A percentile compares a stretch with the other conserved stretches of the same genome.
Evolutionary conservation across 2,888 invertebrate species (phyloP).

Genomic region (Gerris lacustris): DNA sequence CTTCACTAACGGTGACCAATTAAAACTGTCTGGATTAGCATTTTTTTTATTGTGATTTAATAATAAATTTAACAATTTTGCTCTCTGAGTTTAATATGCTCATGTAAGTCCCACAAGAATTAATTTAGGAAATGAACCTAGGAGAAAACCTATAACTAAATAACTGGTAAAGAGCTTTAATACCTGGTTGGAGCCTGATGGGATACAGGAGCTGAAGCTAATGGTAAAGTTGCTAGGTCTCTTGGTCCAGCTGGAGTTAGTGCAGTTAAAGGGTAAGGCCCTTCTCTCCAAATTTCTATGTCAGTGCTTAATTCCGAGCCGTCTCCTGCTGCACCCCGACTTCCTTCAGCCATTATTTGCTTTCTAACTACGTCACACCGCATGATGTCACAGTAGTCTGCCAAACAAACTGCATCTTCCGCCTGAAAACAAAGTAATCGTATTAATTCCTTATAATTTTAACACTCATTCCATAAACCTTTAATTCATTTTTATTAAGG

Average conservation of each 20-base stretch:
- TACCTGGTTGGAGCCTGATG: background rate
- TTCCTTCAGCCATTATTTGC: constrained; percentile 43
- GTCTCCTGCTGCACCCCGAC: constrained; percentile 18
- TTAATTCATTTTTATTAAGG: background rate
- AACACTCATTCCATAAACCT: background rate
- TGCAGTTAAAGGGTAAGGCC: constrained; percentile 54
- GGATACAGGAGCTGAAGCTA: background rate
- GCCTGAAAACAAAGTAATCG: constrained; percentile 45
- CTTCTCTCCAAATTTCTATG: constrained; percentile 72
- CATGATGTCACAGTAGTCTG: constrained; percentile 92
- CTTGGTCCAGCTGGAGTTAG: constrained; percentile 41
- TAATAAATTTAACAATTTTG: too few species aligned
- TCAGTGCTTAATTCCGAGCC: constrained; percentile 50
- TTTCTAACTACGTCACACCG: constrained; percentile 77
- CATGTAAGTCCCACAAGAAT: too few species aligned
- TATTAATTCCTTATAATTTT: background rate
- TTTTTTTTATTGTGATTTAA: too few species aligned
- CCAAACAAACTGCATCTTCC: constrained; percentile 82
- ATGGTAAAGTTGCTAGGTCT: constrained; percentile 37
- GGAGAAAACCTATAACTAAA: too few species aligned
- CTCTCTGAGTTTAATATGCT: too few species aligned
- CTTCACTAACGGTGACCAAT: too few species aligned
- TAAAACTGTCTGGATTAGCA: too few species aligned
- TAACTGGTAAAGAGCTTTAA: too few species aligned
- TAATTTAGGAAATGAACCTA: too few species aligned